Evolutionary conservation across 2,888 invertebrate species (phyloP), one percentile per base, ranked within the genome.

Genomic region (Melitaea athalia): DNA sequence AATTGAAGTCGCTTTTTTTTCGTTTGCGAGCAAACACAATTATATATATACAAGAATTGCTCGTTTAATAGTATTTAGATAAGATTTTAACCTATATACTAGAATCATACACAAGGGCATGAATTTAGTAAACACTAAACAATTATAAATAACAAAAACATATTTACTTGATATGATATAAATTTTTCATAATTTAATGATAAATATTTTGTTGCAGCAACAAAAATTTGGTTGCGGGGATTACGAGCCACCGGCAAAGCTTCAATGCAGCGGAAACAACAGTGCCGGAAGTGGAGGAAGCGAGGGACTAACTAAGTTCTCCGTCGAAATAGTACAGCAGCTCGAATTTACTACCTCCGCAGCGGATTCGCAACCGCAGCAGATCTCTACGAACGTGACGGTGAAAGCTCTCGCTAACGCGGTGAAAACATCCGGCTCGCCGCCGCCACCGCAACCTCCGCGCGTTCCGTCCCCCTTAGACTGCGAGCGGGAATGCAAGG

Each of bases 321-420:
- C 97, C 5, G 97, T 98, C 72, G 97, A 98, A 90, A 98, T 98
- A 79, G 98, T 98, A 31, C 98, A 98, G 85, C 98, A 97, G 85
- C 91, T 97, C 65, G 97, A 98, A 86, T 98, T 98, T 85, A 97
- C 97, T 73, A 97, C 97, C 53, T 97, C 96, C 59, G 96, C 96
- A 64, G 97, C 97, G 59, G 97, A 96, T 83, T 96, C 96, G 8
- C 97, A 97, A 83, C 96, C 97, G 64, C 97, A 97, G 83, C 97
- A 97, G 89, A 98, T 98, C 76, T 97, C 96, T 81, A 98, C 98
- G 75, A 98, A 98, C 93, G 97, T 98, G 68, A 98, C 98, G 64
- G 98, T 98, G 74, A 98, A 98, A 78, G 92, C 91, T 69, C 86
- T 92, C 79, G 93, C 86, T 76, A 94, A 91, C 81, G 93, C 89